These are phyloP conservation scores for Myiagra hebetior DNA, from an alignment of 2,113 vertebrate species.

Conservation along the genomic window DNA sequence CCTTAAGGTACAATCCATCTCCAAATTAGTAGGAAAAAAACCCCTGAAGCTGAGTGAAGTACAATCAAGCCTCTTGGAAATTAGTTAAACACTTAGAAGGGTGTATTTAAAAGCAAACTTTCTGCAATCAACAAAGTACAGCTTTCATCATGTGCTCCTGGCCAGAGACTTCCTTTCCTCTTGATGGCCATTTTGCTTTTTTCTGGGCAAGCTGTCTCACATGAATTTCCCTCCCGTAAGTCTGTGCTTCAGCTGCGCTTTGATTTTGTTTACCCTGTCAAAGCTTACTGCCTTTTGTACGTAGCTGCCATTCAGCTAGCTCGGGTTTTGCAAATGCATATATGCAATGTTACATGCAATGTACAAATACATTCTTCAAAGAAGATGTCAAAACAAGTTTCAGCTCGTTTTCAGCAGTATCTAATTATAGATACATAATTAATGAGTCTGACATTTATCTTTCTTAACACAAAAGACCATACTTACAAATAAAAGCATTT, in stretches of 20 bases:
- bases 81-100: constrained; percentile 47
- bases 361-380: constrained; percentile 65
- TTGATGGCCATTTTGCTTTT: constrained; percentile 28
- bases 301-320: constrained; percentile 27
- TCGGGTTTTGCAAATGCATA: constrained; percentile 53
- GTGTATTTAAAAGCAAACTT: constrained; percentile 56
- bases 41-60: neutral
- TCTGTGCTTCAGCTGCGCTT: neutral
- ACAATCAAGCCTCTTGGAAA: constrained; percentile 50
- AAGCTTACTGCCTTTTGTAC: constrained; percentile 19
- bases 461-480: constrained; percentile 56
- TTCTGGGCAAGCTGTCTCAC: constrained; percentile 5
- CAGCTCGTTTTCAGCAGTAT: constrained; percentile 55
- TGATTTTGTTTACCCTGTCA: constrained; percentile 53
- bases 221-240: constrained; percentile 25
- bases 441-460: constrained; percentile 65
- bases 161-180: constrained; percentile 40
- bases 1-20: constrained; percentile 45
- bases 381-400: constrained; percentile 68
- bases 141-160: constrained; percentile 41
- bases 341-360: constrained; percentile 43
- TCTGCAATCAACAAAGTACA: constrained; percentile 30
- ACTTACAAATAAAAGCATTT: constrained; percentile 28
- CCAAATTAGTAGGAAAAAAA: neutral
- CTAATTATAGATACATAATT: constrained; percentile 67